Evolutionary conservation across 2,888 invertebrate genomes (phyloP).

Genomic region (Pristionchus entomophagus): DNA sequence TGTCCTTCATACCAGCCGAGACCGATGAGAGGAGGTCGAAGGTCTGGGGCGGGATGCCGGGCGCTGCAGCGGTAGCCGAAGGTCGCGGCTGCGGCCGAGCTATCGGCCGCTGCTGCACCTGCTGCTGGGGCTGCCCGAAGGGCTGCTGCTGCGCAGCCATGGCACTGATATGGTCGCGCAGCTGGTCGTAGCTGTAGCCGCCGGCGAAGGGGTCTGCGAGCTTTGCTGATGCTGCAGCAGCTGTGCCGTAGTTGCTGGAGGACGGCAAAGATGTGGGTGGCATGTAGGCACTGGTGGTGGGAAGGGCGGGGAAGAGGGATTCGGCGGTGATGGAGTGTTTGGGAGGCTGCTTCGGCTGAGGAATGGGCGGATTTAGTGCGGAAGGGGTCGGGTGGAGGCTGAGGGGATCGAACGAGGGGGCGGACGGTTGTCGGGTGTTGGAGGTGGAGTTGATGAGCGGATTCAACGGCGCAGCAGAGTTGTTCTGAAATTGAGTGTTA

Average conservation of each 20-base stretch:
- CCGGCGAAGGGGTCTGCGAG: background rate
- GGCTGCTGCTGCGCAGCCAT: background rate
- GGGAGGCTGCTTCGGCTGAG: background rate
- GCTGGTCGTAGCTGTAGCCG: background rate
- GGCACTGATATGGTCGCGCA: background rate
- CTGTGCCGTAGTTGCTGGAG: background rate
- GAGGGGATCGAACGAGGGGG: background rate
- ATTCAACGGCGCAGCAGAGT: background rate
- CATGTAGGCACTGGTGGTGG: too few relatives aligned
- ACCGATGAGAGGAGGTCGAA: conserved; percentile 14
- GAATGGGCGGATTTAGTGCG: conserved; percentile 19
- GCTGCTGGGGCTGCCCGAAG: background rate
- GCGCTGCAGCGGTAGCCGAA: background rate
- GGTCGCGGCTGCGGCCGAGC: background rate
- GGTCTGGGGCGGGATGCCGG: background rate
- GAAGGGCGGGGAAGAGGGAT: background rate
- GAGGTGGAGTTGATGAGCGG: background rate
- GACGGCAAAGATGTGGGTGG: too few relatives aligned
- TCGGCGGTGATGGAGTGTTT: background rate
- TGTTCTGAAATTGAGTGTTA: background rate
- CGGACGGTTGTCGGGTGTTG: background rate
- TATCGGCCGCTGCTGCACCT: background rate
- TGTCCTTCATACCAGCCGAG: background rate
- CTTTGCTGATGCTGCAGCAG: background rate
- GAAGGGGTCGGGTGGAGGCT: background rate